Percentiles rank a stretch among this genome's conserved stretches.
These are phyloP conservation scores for Phylloscopus whistleri DNA, from an alignment of 2,113 vertebrate genomes.

Conservation along the genomic window DNA sequence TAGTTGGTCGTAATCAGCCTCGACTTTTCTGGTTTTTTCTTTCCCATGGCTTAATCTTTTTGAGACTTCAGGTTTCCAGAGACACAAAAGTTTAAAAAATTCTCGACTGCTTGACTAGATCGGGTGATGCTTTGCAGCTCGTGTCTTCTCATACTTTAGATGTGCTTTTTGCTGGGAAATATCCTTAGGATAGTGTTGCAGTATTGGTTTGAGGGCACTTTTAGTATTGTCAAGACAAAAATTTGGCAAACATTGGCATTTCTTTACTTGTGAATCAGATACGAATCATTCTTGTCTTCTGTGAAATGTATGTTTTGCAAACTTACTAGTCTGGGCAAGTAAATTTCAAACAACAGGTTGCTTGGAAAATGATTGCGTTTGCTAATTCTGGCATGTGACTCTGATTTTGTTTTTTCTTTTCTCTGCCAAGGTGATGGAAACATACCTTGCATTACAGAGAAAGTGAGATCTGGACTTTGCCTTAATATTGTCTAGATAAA, in stretches of 20 bases:
- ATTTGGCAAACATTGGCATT: not conserved
- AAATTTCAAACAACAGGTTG: not conserved
- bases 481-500: not conserved
- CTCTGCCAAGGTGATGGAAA: not conserved
- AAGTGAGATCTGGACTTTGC: not conserved
- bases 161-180: not conserved
- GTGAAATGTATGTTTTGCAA: not conserved
- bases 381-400: accelerated
- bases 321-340: not conserved
- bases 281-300: not conserved
- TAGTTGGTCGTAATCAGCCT: not conserved
- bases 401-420: not conserved
- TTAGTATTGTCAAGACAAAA: not conserved
- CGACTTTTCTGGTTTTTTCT: not conserved
- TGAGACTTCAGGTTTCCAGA: not conserved
- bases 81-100: not conserved
- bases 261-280: not conserved
- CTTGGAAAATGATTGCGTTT: not conserved
- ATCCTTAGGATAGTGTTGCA: not conserved
- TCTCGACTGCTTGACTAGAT: not conserved
- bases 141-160: not conserved
- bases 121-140: not conserved
- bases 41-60: not conserved
- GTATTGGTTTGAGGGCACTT: not conserved
- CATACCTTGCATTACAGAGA: not conserved